These are phyloP conservation scores for Talpa occidentalis DNA, from an alignment of 2,113 vertebrate genomes.

Conservation along the genomic window DNA sequence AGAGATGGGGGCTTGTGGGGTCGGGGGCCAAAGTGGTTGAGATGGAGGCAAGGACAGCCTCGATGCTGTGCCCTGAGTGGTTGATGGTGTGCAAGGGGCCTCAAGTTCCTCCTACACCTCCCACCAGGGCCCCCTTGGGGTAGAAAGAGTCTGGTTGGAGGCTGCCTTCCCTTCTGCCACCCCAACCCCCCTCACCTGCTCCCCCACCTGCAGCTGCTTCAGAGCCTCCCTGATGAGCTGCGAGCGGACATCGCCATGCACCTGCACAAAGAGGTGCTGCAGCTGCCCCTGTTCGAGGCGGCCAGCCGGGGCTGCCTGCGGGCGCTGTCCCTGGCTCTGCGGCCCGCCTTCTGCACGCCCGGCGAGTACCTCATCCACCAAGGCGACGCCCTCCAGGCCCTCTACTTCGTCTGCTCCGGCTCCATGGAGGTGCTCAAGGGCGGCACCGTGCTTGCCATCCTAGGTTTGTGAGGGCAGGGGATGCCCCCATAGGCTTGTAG, in stretches of 20 bases:
- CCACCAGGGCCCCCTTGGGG: neutral
- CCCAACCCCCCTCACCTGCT: neutral
- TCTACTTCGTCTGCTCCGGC: conserved; percentile 86
- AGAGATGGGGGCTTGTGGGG: neutral
- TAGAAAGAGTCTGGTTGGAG: neutral
- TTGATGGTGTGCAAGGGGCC: neutral
- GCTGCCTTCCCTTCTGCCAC: neutral
- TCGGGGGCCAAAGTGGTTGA: neutral
- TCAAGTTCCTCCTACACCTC: too few species aligned
- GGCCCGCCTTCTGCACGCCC: conserved; percentile 83
- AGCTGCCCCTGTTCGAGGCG: conserved; percentile 82
- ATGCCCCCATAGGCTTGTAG: neutral
- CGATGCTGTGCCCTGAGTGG: neutral
- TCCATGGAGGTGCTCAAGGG: conserved; percentile 87
- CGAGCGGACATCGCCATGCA: conserved; percentile 86
- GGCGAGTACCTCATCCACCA: conserved; percentile 86
- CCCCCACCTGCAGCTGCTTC: conserved; percentile 77
- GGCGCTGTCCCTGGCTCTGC: conserved; percentile 82
- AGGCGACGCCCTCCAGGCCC: conserved; percentile 85
- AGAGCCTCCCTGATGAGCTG: conserved; percentile 85
- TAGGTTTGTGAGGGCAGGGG: conserved; percentile 76
- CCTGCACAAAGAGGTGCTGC: conserved; percentile 86
- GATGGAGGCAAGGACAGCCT: neutral
- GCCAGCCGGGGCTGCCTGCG: conserved; percentile 85
- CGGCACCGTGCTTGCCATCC: conserved; percentile 85